A percentile compares a stretch with the other conserved stretches of the same genome.
Conservation (phyloP, 2,888 invertebrate genomes). For the Agonopterix alstromeriana region DNA sequence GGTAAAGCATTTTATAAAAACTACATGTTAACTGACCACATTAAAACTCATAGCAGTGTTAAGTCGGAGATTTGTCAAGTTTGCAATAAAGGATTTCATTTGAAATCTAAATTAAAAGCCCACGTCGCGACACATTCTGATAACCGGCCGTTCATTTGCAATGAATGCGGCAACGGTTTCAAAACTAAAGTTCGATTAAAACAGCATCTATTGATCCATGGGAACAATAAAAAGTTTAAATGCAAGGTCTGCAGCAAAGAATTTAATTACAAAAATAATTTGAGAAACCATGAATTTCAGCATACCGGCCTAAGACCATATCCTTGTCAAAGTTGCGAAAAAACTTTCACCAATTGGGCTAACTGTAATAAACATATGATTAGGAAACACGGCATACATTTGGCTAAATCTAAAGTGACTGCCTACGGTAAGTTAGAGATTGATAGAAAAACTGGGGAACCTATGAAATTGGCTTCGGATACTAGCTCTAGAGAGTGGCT, state of each 20-base stretch:
- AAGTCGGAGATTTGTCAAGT: constrained; percentile 26
- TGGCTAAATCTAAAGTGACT: constrained; percentile 35
- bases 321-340: constrained; percentile 79
- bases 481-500: constrained; percentile 16
- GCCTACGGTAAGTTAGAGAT: constrained; percentile 30
- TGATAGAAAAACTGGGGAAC: constrained; percentile 16
- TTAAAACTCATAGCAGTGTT: constrained; percentile 9
- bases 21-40: constrained; percentile 11
- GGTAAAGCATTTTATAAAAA: constrained; percentile 14
- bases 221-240: constrained; percentile 75
- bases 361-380: constrained; percentile 86
- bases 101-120: constrained; percentile 15
- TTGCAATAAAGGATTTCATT: constrained; percentile 30
- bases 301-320: constrained; percentile 81
- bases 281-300: constrained; percentile 79
- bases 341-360: constrained; percentile 82
- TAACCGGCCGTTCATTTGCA: constrained; percentile 22
- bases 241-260: constrained; percentile 80
- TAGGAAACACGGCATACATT: constrained; percentile 72
- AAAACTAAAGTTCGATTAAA: constrained; percentile 43
- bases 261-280: constrained; percentile 80
- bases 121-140: constrained; percentile 23
- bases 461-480: constrained; percentile 8
- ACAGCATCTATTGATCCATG: constrained; percentile 81
- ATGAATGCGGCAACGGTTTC: constrained; percentile 27